Evolutionary conservation across 2,797 vertebrate species (phyloP), one percentile per base, ranked within the genome.

Genomic region (Mycteria americana): DNA sequence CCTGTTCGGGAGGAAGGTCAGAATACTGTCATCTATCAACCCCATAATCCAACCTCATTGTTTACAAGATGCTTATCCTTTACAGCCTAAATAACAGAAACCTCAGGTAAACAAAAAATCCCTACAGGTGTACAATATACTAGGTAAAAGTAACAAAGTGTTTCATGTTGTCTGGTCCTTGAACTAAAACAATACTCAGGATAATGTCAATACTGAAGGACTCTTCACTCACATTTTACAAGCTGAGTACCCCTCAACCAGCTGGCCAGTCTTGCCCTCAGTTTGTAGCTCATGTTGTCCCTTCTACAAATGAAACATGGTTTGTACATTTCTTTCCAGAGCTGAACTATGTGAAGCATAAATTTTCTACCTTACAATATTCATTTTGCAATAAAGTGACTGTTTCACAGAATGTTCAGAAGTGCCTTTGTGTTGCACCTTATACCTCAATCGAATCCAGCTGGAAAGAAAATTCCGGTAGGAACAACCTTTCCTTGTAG

Each of bases 271-370:
- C 88, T 84, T 78, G n/a, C 70, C 51, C 54, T 82, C 57, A 48
- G 56, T 75, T 89, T 72, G 23, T 75, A 86, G 73, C 85, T 86
- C 33, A 18, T 37, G 5, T 76, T 70, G 10, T 86, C 46, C 65
- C 23, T 82, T 90, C 41, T 30, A 39, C 21, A 89, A 69, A 84
- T 5, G 7, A 79, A 88, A 82, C 10, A 5, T 56, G 73, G 51
- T 76, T 94, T 91, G 35, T 76, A 93, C 68, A 82, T 96, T 95
- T 92, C 27, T 93, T 89, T 92, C 28, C 72, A 46, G 62, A 95
- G 33, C 8, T 69, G 25, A 82, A 73, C 21, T 73, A 9, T 45
- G 11, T 85, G 37, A 92, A 89, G 67, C 45, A 15, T 79, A 56
- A 37, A 43, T 72, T 72, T 89, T 72, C 45, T 92, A 14, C 43